A percentile compares a stretch with the other conserved stretches of the same genome.
Evolutionary conservation across 2,888 invertebrate species (phyloP).

Genomic region (Schizaphis graminum): DNA sequence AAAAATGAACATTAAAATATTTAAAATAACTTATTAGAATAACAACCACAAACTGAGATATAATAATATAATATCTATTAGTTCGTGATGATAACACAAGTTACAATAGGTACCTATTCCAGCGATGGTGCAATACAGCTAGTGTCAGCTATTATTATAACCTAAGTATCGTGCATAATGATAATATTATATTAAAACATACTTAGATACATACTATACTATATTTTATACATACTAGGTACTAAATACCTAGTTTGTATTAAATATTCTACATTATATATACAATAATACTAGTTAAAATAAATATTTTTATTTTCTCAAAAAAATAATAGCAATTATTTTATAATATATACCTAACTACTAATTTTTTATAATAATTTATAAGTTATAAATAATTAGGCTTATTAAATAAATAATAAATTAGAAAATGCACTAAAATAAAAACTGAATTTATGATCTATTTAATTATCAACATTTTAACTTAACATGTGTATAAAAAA

Average conservation of each 20-base stretch:
- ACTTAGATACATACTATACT: not conserved
- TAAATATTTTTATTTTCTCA: not conserved
- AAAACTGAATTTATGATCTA: not conserved
- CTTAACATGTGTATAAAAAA: no score
- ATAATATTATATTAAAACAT: not conserved
- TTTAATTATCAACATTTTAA: no score
- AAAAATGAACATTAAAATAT: not conserved
- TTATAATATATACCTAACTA: not conserved
- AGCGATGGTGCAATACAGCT: not conserved
- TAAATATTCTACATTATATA: not conserved
- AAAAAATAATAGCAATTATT: not conserved
- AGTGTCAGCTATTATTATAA: not conserved
- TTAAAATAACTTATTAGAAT: not conserved
- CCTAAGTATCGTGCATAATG: not conserved
- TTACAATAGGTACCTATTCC: not conserved
- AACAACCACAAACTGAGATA: conserved; percentile 28
- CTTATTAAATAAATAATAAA: not conserved
- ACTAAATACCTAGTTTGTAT: not conserved
- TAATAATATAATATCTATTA: not conserved
- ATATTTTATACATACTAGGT: not conserved
- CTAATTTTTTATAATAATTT: no score
- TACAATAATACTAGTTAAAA: not conserved
- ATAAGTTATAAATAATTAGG: not conserved
- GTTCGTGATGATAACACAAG: conserved; percentile 43
- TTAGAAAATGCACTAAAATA: not conserved